Conservation (phyloP, 2,797 vertebrate species). For the Poecilia picta region DNA sequence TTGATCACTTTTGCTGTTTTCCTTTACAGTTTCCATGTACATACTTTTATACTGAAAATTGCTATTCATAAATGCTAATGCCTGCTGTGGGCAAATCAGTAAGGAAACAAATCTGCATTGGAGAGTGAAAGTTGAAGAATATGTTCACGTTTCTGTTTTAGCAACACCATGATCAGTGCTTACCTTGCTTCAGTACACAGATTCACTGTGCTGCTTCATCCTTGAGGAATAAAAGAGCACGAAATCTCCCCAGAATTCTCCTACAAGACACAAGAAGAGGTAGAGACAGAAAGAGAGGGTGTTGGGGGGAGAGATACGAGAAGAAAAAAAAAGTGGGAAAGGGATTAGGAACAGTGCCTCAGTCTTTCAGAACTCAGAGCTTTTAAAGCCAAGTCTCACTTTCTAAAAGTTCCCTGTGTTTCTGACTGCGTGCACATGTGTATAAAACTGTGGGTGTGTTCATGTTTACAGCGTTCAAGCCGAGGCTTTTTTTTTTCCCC, state of each 20-base stretch:
- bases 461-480: slow-evolving; percentile 11
- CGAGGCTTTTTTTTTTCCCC: slow-evolving; percentile 2
- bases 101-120: slow-evolving; percentile 16
- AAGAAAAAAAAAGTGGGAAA: slow-evolving; percentile 41
- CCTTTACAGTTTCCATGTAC: background rate
- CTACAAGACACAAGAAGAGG: slow-evolving; percentile 60
- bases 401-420: slow-evolving; percentile 40
- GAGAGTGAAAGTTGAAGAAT: slow-evolving; percentile 7
- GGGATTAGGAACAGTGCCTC: slow-evolving; percentile 61
- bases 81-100: slow-evolving; percentile 3
- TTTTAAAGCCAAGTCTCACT: slow-evolving; percentile 54
- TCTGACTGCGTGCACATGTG: slow-evolving; percentile 11
- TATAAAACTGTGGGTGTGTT: background rate
- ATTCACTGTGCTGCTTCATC: slow-evolving; percentile 70
- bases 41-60: slow-evolving; percentile 7
- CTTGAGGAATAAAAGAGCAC: slow-evolving; percentile 76
- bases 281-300: slow-evolving; percentile 14
- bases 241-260: slow-evolving; percentile 81
- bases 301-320: slow-evolving; percentile 5
- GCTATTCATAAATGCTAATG: slow-evolving; percentile 10
- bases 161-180: slow-evolving; percentile 32
- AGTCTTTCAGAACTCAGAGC: slow-evolving; percentile 50
- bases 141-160: slow-evolving; percentile 23
- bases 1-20: background rate
- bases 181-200: slow-evolving; percentile 70